Evolutionary conservation across 2,113 vertebrate species (phyloP), one percentile per base, ranked within the genome.

Genomic region (Triplophysa tibetana): DNA sequence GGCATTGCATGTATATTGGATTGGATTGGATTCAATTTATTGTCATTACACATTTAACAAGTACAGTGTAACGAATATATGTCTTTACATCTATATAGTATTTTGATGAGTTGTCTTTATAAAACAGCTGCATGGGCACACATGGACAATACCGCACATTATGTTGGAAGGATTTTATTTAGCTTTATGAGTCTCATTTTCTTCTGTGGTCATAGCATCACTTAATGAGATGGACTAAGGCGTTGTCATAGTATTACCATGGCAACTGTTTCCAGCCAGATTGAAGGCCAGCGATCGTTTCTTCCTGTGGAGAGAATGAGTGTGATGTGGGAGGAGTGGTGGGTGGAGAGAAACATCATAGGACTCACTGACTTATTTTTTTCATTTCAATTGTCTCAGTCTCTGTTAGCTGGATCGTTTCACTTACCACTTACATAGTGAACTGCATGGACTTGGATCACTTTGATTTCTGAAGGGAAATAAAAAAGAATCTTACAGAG

Each of bases 161-260:
- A 0, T 72, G 43, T 45, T 48, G 23, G 64, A 56, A 58, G 21
- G 41, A 13, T 29, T 1, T 60, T 10, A 33, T 77, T 74, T 33
- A 48, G 68, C 62, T 77, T 23, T 77, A 48, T 7, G 67, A 78
- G 43, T 66, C 68, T 58, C 66, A 81, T 79, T 65, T 81, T 82
- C 65, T 50, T 38, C 38, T 16, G 56, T 66, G 74, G 77, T 68
- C 81, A 72, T 80, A 70, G 74, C 72, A 82, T 86, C 80, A 72
- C 77, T 58, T 77, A 78, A 74, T 75, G 85, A 80, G 81, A 87
- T 80, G 38, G 76, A 82, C 67, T 75, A 66, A 86, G 84, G 83
- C 81, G 81, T 86, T 85, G 86, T 86, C 86, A 87, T 87, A 87
- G 86, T 86, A 82, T 85, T 87, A 19, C 83, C 83, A 87, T 87